Evolutionary conservation across 2,888 invertebrate genomes (phyloP).

Genomic region (Pheosia tremula): DNA sequence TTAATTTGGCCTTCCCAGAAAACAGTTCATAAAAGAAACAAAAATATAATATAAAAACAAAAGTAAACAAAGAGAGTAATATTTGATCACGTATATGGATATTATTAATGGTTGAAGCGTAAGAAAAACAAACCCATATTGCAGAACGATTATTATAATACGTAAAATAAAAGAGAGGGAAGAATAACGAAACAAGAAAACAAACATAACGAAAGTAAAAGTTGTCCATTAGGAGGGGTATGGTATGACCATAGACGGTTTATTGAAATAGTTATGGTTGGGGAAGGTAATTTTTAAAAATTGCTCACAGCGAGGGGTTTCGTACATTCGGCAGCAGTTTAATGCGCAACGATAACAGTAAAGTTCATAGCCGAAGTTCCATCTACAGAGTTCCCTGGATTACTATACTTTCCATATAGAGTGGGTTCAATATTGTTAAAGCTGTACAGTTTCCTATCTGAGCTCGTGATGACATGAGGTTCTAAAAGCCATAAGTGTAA

Average conservation of each 20-base stretch:
- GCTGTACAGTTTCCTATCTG: slow-evolving; percentile 68
- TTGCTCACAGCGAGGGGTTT: slow-evolving; percentile 66
- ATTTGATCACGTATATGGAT: slow-evolving; percentile 21
- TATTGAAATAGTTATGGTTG: slow-evolving; percentile 78
- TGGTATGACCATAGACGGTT: slow-evolving; percentile 72
- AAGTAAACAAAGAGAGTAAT: slow-evolving; percentile 11
- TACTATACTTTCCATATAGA: slow-evolving; percentile 73
- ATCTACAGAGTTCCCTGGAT: slow-evolving; percentile 69
- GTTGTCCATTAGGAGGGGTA: slow-evolving; percentile 69
- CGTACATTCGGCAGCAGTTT: slow-evolving; percentile 74
- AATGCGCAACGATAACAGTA: slow-evolving; percentile 78
- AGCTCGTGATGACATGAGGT: slow-evolving; percentile 47
- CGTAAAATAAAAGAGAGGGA: slow-evolving; percentile 53
- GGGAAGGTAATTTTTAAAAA: slow-evolving; percentile 77
- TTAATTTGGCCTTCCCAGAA: neutral
- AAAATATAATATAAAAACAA: neutral
- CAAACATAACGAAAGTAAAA: slow-evolving; percentile 75
- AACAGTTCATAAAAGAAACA: neutral
- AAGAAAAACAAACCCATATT: slow-evolving; percentile 51
- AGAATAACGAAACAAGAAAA: slow-evolving; percentile 60
- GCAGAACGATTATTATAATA: slow-evolving; percentile 54
- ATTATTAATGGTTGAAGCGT: slow-evolving; percentile 35
- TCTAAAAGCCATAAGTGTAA: slow-evolving; percentile 41
- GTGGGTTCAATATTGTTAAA: slow-evolving; percentile 71
- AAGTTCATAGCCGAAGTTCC: slow-evolving; percentile 79